Evolutionary conservation across 2,113 vertebrate species (phyloP), one percentile per base, ranked within the genome.

Genomic region (Balaenoptera acutorostrata): DNA sequence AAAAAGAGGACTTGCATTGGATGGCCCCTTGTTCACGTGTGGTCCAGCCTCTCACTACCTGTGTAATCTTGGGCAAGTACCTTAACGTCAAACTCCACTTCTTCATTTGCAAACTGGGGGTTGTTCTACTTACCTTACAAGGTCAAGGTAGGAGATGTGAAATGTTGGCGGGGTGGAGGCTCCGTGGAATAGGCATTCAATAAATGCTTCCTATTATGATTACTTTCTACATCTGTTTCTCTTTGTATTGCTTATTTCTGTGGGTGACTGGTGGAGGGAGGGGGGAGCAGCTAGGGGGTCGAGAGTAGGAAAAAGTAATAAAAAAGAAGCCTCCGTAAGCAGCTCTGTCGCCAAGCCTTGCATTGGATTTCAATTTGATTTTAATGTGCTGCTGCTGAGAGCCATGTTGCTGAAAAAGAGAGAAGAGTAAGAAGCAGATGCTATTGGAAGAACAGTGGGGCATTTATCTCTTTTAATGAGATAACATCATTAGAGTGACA

Each of bases 381-480:
- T 98, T 63, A 15, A 97, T 97, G 93, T 29, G 31, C 92, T 96
- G 97, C 95, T 97, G 97, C 97, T 97, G 97, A 97, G 96, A 88
- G 46, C 91, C 69, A 13, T 96, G 96, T 97, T 98, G 96, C 97
- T 97, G 92, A 94, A 90, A 84, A 97, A 95, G 89, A 80, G 2
- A 93, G 93, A 85, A 86, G 95, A 98, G 97, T 93, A 97, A 97
- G 97, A 97, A 98, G 98, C 98, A 98, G 98, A 98, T 98, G 98
- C 98, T 98, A 98, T 97, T 97, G 97, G 97, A 98, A 96, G 97
- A 98, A 98, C 98, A 97, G 98, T 98, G 97, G 97, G 95, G 97
- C 98, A 98, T 98, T 99, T 98, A 97, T 99, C 98, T 99, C 98
- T 98, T 98, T 98, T 98, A 99, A 99, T 98, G 98, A 99, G 98